Evolutionary conservation across 2,113 vertebrate species (phyloP), one percentile per base, ranked within the genome.

Genomic region (Rhabdornis inornatus): DNA sequence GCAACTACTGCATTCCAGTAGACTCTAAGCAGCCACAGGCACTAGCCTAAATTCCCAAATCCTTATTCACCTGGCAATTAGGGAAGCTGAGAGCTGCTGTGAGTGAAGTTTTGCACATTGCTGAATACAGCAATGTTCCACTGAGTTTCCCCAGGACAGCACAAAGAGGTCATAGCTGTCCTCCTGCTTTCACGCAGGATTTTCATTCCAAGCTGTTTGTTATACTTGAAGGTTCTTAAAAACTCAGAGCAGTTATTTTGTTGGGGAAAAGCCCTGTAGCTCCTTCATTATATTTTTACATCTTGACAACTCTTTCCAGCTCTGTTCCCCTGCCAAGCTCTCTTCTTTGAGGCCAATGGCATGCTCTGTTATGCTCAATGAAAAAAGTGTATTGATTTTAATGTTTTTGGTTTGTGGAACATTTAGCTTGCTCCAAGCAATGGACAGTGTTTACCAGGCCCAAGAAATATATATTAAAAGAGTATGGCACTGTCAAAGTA

Each of bases 281-380:
- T 93, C 94, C 90, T 94, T 92, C 85, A 83, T 94, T 92, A 82
- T 78, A 93, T 95, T 96, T 97, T 93, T 92, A 94, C 72, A 93
- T 96, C 93, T 95, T 96, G 95, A 94, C 95, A 96, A 94, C 86
- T 92, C 95, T 96, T 89, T 95, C 90, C 92, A 97, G 93, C 88
- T 94, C 86, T 92, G 83, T 95, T 96, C 88, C 92, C 85, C 63
- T 96, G 96, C 95, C 94, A 97, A 94, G 60, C 88, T 90, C 66
- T 88, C 93, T 78, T 87, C 76, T 81, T 90, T 92, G 80, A 91
- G 70, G 55, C 65, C 91, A 89, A 52, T 75, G 71, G 71, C 70
- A 92, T 2, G 31, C 52, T 93, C 90, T 88, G 93, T 85, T 94
- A 94, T 49, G 83, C 50, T 82, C 72, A 82, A 60, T 87, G 90